A percentile compares a stretch with the other conserved stretches of the same genome.
Evolutionary conservation across 2,888 invertebrate genomes (phyloP).

Genomic region (Eurytoma californica): DNA sequence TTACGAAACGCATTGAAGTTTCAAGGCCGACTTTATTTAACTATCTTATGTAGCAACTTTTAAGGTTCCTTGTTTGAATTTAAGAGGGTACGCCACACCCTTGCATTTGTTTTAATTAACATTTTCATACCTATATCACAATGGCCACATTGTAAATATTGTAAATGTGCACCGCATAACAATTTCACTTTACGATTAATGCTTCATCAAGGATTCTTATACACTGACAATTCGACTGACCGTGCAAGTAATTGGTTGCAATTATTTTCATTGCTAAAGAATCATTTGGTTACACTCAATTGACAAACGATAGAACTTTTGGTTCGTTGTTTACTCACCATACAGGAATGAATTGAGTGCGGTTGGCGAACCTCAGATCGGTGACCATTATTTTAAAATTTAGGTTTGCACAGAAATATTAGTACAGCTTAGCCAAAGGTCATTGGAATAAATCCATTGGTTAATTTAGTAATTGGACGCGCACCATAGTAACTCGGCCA

Average conservation of each 20-base stretch:
- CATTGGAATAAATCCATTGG: conserved; percentile 2
- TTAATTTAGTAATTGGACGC: conserved; percentile 18
- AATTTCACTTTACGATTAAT: too few species aligned
- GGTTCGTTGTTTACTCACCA: conserved; percentile 60
- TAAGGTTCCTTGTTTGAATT: neutral
- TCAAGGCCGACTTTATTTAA: conserved; percentile 2
- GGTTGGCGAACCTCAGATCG: conserved; percentile 65
- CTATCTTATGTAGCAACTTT: neutral
- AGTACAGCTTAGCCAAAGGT: neutral
- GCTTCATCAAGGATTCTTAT: too few species aligned
- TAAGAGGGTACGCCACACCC: too few species aligned
- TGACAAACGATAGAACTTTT: too few species aligned
- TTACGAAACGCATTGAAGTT: neutral
- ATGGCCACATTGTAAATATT: too few species aligned
- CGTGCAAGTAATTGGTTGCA: too few species aligned
- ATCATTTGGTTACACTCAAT: too few species aligned
- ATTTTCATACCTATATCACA: too few species aligned
- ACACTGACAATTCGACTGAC: too few species aligned
- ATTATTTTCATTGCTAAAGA: too few species aligned
- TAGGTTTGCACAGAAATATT: neutral
- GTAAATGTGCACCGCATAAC: too few species aligned
- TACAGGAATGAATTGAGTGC: conserved; percentile 60
- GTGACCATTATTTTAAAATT: conserved; percentile 60
- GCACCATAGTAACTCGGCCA: conserved; percentile 5
- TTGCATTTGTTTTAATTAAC: too few species aligned